phyloP scores from a whole-genome alignment of 2,113 vertebrate genomes.

The Platycercus adscitus region DNA sequence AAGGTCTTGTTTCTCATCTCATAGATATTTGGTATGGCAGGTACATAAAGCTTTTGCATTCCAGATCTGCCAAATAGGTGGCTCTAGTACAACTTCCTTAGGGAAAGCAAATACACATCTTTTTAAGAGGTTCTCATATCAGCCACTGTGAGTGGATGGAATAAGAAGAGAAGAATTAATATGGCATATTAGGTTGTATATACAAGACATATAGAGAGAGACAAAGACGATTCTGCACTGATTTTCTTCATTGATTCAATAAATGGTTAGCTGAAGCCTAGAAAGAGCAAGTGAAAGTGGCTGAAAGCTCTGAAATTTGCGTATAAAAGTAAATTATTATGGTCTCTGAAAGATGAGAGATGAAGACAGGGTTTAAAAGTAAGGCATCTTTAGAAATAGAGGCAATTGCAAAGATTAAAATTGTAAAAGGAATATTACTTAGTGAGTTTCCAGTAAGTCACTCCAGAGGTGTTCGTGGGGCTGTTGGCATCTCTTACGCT shows the following conservation, averaged over 20 bases:
- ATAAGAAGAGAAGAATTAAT: neutral
- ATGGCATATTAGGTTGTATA: neutral
- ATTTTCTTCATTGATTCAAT: neutral
- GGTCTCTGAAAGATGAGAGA: neutral
- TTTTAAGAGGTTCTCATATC: neutral
- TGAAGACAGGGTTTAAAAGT: neutral
- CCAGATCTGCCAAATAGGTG: neutral
- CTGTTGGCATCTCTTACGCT: neutral
- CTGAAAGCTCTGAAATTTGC: neutral
- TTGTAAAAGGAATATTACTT: neutral
- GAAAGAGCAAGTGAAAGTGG: neutral
- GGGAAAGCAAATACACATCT: neutral
- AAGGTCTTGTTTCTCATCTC: conserved; percentile 5
- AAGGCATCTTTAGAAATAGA: neutral
- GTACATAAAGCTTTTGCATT: neutral
- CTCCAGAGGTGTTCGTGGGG: neutral
- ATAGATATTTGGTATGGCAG: neutral
- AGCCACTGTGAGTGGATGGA: neutral
- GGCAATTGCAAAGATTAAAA: neutral
- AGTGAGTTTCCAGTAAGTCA: neutral
- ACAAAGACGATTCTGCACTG: neutral
- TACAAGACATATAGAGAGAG: neutral
- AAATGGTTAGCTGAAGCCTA: neutral
- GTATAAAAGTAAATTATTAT: neutral
- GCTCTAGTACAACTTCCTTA: neutral